Evolutionary conservation across 2,888 invertebrate genomes (phyloP).

Genomic region (Melinopterus prodromus): DNA sequence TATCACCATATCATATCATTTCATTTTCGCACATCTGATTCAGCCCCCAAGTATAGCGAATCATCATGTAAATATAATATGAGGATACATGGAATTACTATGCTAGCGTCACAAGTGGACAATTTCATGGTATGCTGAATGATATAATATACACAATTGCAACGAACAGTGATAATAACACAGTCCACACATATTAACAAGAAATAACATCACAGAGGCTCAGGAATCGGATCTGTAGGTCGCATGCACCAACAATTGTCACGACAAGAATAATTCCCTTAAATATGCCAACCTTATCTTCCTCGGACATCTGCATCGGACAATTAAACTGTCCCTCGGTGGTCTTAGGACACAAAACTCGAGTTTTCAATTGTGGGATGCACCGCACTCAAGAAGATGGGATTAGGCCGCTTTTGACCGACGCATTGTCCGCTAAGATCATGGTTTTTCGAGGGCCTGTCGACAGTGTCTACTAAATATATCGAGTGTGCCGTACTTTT

Average conservation of each 20-base stretch:
- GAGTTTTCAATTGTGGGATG: not conserved
- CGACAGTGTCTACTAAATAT: not conserved
- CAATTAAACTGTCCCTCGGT: constrained; percentile 21
- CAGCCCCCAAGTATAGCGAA: too few species aligned
- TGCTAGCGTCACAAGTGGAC: too few species aligned
- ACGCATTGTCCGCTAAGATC: not conserved
- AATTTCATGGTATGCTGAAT: too few species aligned
- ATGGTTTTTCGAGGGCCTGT: not conserved
- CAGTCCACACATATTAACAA: constrained; percentile 26
- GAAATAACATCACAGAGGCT: constrained; percentile 15
- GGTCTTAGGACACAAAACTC: constrained; percentile 23
- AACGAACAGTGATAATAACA: constrained; percentile 24
- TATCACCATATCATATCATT: too few species aligned
- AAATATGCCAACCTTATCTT: constrained; percentile 37
- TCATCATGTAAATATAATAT: too few species aligned
- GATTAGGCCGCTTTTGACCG: not conserved
- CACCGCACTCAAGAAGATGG: not conserved
- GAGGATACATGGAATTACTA: too few species aligned
- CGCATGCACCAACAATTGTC: constrained; percentile 35
- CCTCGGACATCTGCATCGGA: constrained; percentile 31
- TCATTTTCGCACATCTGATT: too few species aligned
- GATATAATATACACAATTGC: too few species aligned
- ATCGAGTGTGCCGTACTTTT: not conserved
- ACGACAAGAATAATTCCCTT: constrained; percentile 36
- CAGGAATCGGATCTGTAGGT: constrained; percentile 34